Base-by-base conservation (phyloP, 2,888 invertebrate genomes). In the Pandemis cinnamomeana region DNA sequence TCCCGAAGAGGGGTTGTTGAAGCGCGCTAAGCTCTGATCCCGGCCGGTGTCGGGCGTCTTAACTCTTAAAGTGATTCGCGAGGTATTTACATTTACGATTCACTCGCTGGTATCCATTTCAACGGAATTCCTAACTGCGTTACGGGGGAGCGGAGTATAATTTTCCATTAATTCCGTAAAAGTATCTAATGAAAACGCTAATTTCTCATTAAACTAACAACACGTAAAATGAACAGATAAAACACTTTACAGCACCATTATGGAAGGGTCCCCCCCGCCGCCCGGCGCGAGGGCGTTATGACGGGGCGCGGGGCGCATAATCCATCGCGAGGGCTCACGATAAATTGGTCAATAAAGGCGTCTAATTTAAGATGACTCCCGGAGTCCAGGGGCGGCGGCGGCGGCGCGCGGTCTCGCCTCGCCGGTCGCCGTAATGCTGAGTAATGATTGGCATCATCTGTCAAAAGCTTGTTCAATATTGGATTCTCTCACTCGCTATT, bases 381-480 rank as follows among this genome's bases (percentile, higher is more conserved):
- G 27, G 64, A n/a, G n/a, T 61, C 41, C 6, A 15, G 6, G 2
- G 8, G 13, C 13, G 42, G 48, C 7, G 13, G 10, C 10, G 51
- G 20, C 62, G 62, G n/a, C 15, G 27, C 4, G 7, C 15, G 7
- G 53, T 15, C 70, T 20, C 1, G 8, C 0, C 48, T 2, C 48
- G 20, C 46, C 41, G 61, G 74, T 10, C 53, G 71, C 36, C 36
- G n/a, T 74, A 71, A 74, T 71, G 74, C 74, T 67, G 74, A 74
- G 74, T 74, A 74, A 74, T 74, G 74, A 71, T 74, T 74, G 74
- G 74, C 74, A 74, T 74, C 74, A 74, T 74, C 74, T 74, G 74
- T 74, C 74, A 74, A 74, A 74, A 74, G 74, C 74, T 74, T 71
- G 70, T 74, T 71, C 74, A 74, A 74, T 74, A 74, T 74, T 74